A percentile compares a stretch with the other conserved stretches of the same genome.
These are phyloP conservation scores for Drosophila baimaii DNA, from an alignment of 1,140 invertebrate species.

Conservation along the genomic window DNA sequence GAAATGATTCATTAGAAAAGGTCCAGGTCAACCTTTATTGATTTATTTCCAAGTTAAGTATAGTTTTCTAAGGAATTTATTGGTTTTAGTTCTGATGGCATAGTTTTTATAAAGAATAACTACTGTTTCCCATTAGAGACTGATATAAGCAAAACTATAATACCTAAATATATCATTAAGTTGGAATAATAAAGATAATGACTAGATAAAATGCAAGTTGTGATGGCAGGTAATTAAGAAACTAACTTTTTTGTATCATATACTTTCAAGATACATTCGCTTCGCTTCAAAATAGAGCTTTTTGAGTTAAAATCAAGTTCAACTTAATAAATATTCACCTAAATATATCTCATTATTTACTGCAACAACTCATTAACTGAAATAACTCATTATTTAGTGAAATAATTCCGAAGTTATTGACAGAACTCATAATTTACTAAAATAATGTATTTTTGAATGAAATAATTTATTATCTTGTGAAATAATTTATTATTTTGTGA, in stretches of 20 bases:
- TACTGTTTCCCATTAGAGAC: not conserved
- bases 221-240: not conserved
- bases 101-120: not conserved
- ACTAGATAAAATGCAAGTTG: not conserved
- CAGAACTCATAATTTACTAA: too few relatives aligned
- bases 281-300: not conserved
- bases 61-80: not conserved
- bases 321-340: rapidly evolving
- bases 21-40: not conserved
- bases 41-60: not conserved
- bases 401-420: too few relatives aligned
- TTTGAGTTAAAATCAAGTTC: not conserved
- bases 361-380: too few relatives aligned
- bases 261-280: too few relatives aligned
- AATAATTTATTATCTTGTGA: too few relatives aligned
- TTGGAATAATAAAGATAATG: not conserved
- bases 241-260: not conserved
- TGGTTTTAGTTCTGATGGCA: too few relatives aligned
- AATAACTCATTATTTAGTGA: too few relatives aligned
- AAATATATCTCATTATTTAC: too few relatives aligned
- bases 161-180: not conserved
- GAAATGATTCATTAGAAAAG: not conserved
- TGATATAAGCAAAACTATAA: not conserved
- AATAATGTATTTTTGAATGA: too few relatives aligned
- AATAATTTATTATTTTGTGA: too few relatives aligned